These are phyloP conservation scores for Thereva unica DNA, from an alignment of 2,888 invertebrate genomes.

Conservation along the genomic window DNA sequence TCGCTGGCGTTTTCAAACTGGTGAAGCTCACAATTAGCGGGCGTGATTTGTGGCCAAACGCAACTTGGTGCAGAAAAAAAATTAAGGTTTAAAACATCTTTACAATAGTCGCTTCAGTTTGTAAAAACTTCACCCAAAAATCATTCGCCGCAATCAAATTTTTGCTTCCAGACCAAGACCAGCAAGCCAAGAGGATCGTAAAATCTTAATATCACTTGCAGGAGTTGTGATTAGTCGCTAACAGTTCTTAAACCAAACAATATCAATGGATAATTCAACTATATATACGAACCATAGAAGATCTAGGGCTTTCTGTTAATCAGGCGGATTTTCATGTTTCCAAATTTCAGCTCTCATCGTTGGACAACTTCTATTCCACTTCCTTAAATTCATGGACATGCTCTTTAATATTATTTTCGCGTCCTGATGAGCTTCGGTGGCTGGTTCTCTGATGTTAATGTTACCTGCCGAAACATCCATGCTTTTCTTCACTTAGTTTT, in stretches of 20 bases:
- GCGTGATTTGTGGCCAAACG: neutral
- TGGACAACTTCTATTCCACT: constrained; percentile 35
- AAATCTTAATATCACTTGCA: constrained; percentile 20
- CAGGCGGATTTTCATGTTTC: neutral
- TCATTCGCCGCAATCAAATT: constrained; percentile 28
- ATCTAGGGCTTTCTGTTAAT: constrained; percentile 19
- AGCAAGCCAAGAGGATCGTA: constrained; percentile 27
- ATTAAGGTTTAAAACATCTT: neutral
- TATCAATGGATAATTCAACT: constrained; percentile 29
- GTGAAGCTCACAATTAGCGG: constrained; percentile 5
- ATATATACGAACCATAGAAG: constrained; percentile 26
- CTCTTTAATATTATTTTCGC: constrained; percentile 13
- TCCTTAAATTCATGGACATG: constrained; percentile 26
- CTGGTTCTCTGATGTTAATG: constrained; percentile 3
- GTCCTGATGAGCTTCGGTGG: neutral
- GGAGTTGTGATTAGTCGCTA: neutral
- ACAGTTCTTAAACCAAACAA: constrained; percentile 14
- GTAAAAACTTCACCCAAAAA: constrained; percentile 14
- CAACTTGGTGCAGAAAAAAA: neutral
- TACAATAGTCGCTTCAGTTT: constrained; percentile 13
- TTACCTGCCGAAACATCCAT: constrained; percentile 17
- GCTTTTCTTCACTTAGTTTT: neutral
- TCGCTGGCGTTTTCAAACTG: constrained; percentile 36
- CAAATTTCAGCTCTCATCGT: constrained; percentile 8
- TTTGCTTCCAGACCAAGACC: constrained; percentile 13